Conservation (phyloP, 1,140 invertebrate species). For the Drosophila bifasciata region DNA sequence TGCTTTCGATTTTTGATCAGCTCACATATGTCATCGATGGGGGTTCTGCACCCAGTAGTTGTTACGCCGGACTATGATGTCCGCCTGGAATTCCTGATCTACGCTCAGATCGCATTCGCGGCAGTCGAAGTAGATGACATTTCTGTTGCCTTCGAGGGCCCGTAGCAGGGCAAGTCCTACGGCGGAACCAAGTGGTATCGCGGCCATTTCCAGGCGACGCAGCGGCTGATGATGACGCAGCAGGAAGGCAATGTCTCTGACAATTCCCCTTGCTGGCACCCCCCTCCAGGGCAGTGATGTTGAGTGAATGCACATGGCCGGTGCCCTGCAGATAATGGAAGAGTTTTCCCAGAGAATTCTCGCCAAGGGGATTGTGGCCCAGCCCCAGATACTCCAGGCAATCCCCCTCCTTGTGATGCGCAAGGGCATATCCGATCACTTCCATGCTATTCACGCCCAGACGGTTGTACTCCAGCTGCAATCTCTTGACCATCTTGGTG, state of each 20-base stretch:
- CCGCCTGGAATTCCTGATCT: conserved; percentile 59
- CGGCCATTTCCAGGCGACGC: conserved; percentile 46
- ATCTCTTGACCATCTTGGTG: conserved; percentile 10
- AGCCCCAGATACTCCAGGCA: conserved; percentile 56
- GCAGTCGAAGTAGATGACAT: conserved; percentile 48
- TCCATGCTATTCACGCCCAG: conserved; percentile 21
- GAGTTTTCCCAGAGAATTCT: conserved; percentile 25
- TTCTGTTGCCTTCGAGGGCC: conserved; percentile 32
- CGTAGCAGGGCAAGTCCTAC: conserved; percentile 27
- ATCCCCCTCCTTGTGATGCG: not conserved
- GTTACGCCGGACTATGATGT: conserved; percentile 67
- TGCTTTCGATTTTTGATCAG: conserved; percentile 24
- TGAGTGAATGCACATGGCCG: conserved; percentile 31
- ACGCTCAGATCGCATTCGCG: conserved; percentile 50
- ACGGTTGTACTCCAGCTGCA: conserved; percentile 58
- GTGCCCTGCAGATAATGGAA: conserved; percentile 22
- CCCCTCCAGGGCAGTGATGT: conserved; percentile 24
- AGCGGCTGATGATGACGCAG: conserved; percentile 36
- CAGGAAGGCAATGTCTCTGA: conserved; percentile 19
- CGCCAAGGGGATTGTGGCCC: conserved; percentile 44
- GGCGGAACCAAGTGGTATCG: conserved; percentile 14
- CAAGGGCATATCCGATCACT: conserved; percentile 11
- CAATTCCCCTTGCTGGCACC: not conserved
- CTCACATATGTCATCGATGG: conserved; percentile 14
- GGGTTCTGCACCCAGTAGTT: conserved; percentile 31